A percentile compares a stretch with the other conserved stretches of the same genome.
phyloP scores from a whole-genome alignment of 53 echinoderm and acorn worm genomes.

The Echinarachnius parma region DNA sequence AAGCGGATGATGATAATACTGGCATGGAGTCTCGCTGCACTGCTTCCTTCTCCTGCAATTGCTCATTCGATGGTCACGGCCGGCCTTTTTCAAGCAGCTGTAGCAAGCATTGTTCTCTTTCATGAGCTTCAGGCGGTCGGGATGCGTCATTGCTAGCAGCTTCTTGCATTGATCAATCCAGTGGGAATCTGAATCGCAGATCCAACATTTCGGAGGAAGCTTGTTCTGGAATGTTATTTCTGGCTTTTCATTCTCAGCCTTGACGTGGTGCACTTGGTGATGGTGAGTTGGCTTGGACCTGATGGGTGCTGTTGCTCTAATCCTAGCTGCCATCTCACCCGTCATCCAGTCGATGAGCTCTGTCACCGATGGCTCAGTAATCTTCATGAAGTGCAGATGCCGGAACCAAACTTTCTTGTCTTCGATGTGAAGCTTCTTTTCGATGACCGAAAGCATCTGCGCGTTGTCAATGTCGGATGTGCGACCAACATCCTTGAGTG shows the following conservation, averaged over 20 bases:
- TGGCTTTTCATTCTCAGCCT: neutral
- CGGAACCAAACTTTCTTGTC: conserved; percentile 42
- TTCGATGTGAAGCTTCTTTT: conserved; percentile 22
- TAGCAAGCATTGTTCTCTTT: conserved; percentile 65
- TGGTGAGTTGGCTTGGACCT: no score
- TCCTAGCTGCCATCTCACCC: conserved; percentile 51
- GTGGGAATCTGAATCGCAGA: conserved; percentile 47
- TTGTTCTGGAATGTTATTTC: neutral
- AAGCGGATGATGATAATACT: conserved; percentile 43
- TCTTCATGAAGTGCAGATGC: neutral
- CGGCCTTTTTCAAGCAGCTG: conserved; percentile 69
- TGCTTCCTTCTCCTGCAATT: conserved; percentile 54
- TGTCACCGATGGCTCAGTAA: neutral
- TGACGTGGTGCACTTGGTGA: neutral
- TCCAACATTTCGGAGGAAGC: conserved; percentile 58
- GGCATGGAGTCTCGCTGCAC: conserved; percentile 56
- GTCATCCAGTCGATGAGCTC: conserved; percentile 48
- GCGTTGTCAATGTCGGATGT: conserved; percentile 36
- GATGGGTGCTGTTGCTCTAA: conserved; percentile 55
- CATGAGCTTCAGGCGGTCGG: conserved; percentile 43
- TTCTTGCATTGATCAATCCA: conserved; percentile 65
- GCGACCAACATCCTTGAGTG: conserved; percentile 40
- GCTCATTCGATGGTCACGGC: conserved; percentile 46
- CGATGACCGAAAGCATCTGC: conserved; percentile 18
- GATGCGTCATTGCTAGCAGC: conserved; percentile 26